Base-by-base conservation (phyloP, 2,113 vertebrate genomes). In the Pongo abelii region DNA sequence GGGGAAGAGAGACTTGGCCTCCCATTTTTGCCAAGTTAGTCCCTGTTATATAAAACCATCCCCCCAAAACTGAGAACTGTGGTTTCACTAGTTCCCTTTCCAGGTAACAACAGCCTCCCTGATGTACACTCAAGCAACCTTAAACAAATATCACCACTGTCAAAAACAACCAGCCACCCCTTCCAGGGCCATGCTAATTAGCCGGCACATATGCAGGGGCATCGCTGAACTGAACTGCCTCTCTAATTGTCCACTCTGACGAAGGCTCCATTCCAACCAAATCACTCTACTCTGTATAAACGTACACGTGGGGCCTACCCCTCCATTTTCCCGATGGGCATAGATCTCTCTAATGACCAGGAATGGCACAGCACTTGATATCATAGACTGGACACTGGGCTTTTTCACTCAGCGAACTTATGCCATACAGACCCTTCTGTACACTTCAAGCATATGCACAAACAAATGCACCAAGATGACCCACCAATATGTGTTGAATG, bases 361-460 rank as follows among this genome's bases (percentile, higher is more conserved):
- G 55, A 89, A 77, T 7, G 14, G n/a, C 69, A 52, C 52, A 93
- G 78, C 52, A 11, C 40, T 57, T 20, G 59, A 20, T 67, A 32
- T 74, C 52, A 40, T 0, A n/a, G 69, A 35, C 67, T 72, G 48
- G 90, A 97, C 94, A 91, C 70, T 95, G 59, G 72, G 88, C 84
- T 95, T 96, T 95, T 96, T 64, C 94, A 97, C 88, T 92, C 94
- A 80, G 59, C 80, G 92, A 59, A 95, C 55, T 90, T 69, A 52
- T 25, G 14, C 46, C 84, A 78, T 38, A 88, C 80, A 92, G 97
- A 70, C n/a, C 25, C 22, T 57, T 95, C 93, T 94, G n/a, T 92
- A 27, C 38, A 38, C 50, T 80, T n/a, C 72, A 95, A 50, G 61
- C 84, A 69, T 10, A 12, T 70, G 57, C 70, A 95, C 87, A 94